phyloP scores from a whole-genome alignment of 2,113 vertebrate genomes.

The Toxotes chatareus region DNA sequence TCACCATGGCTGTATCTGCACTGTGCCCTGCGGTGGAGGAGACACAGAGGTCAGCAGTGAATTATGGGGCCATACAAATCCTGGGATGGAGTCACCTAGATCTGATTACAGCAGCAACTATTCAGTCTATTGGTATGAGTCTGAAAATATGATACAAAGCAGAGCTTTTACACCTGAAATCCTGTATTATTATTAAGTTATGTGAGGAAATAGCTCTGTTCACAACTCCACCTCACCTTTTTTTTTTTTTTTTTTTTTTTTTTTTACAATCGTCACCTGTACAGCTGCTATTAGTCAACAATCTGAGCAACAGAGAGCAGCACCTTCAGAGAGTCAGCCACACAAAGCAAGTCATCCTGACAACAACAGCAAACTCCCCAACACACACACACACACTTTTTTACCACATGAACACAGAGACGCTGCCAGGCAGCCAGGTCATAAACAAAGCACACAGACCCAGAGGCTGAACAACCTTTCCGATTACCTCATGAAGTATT shows the following conservation, averaged over 20 bases:
- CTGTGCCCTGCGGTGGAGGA: constrained; percentile 82
- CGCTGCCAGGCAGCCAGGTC: constrained; percentile 31
- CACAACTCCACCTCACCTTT: not conserved
- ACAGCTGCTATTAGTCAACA: not conserved
- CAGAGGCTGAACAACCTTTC: constrained; percentile 19
- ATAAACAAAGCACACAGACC: constrained; percentile 37
- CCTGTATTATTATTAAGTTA: not conserved
- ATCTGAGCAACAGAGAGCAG: constrained; percentile 3
- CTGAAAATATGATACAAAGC: not conserved
- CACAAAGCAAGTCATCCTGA: constrained; percentile 7
- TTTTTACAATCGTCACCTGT: not conserved
- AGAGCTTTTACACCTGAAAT: not conserved
- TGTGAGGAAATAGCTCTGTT: not conserved
- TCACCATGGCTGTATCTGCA: constrained; percentile 89
- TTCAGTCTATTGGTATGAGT: not conserved
- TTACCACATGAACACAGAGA: constrained; percentile 17
- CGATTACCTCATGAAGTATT: constrained; percentile 56
- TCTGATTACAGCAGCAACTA: not conserved
- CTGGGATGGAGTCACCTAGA: not conserved
- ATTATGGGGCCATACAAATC: not conserved
- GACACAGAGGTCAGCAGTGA: not conserved
- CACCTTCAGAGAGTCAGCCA: not conserved
- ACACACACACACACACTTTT: not conserved
- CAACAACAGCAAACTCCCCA: constrained; percentile 1
- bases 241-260: no score